Base-by-base conservation (phyloP, 2,888 invertebrate species). In the Lutraria lutraria region DNA sequence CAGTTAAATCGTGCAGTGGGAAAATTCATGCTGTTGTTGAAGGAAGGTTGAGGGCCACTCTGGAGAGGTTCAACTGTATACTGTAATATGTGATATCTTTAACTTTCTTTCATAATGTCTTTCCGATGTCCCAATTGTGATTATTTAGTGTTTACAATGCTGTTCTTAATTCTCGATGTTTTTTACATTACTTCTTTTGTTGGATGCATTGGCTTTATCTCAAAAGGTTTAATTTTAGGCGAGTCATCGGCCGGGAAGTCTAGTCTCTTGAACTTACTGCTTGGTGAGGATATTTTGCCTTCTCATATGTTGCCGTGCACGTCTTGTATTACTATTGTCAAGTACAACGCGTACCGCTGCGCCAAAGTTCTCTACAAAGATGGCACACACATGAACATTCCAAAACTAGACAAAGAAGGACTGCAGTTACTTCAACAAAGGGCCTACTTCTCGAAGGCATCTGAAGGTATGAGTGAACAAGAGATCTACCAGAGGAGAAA, bases 201-300 rank as follows among this genome's bases (percentile, higher is more conserved):
- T 43, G 43, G 43, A 8, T 43, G 43, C 8, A 43, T 43, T 43
- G 43, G 43, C 43, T 4, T 43, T 43, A 43, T 12, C 25, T 68
- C n/a, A 68, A 21, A 25, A 3, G 63, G n/a, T 68, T 25, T 10
- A 21, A 81, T 25, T 89, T 21, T 90, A 96, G 96, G 96, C 21
- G 95, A 95, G 88, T 95, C 96, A 12, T 94, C 95, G 21, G 95
- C 95, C 2, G 96, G 96, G 0, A 96, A 96, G 90, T 95, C 95
- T 60, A 95, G 94, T 79, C 93, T 96, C 34, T 89, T 96, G 19
- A 96, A 96, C 89, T 90, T 95, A 19, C 72, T 96, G 0, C 91
- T 96, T 12, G 95, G 95, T 0, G 93, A 94, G 80, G 92, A 94
- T 13, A 91, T 95, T 10, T 88, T 95, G 13, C 95, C 95, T 0